phyloP scores from a whole-genome alignment of 2,797 vertebrate species.

The Sphenopsis melanotis region DNA sequence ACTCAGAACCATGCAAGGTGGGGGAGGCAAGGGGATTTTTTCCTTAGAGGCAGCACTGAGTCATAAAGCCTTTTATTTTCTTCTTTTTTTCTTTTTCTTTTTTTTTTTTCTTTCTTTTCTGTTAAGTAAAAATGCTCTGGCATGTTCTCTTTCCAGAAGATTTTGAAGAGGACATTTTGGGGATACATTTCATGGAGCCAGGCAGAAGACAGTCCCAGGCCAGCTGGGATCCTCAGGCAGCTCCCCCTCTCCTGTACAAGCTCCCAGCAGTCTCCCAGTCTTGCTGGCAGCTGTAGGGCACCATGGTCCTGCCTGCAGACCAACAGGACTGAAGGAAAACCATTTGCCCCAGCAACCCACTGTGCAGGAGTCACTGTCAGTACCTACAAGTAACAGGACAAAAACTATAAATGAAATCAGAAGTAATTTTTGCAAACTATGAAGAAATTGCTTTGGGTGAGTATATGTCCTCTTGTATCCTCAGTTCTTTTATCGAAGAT shows the following conservation, averaged over 20 bases:
- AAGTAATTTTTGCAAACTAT: neutral
- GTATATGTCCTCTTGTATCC: neutral
- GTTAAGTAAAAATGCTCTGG: neutral
- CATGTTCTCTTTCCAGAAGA: neutral
- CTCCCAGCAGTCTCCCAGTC: rapidly evolving
- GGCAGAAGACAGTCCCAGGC: neutral
- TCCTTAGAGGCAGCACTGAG: slow-evolving; percentile 33
- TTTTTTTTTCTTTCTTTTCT: neutral
- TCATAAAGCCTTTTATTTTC: neutral
- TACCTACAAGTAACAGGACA: neutral
- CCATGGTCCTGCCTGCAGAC: neutral
- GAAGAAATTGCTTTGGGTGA: neutral
- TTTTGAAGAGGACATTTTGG: neutral
- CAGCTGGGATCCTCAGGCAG: neutral
- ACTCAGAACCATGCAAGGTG: slow-evolving; percentile 1
- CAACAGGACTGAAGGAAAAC: neutral
- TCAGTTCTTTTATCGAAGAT: neutral
- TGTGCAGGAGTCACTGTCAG: neutral
- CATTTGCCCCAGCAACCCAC: neutral
- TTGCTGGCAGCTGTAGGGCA: neutral
- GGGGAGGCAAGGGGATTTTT: neutral
- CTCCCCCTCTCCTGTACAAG: neutral
- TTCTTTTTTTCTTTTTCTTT: neutral
- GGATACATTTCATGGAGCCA: neutral
- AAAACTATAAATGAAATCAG: neutral